Percentiles rank a stretch among this genome's conserved stretches.
phyloP scores from a whole-genome alignment of 2,113 vertebrate species.

The Pluvialis apricaria region DNA sequence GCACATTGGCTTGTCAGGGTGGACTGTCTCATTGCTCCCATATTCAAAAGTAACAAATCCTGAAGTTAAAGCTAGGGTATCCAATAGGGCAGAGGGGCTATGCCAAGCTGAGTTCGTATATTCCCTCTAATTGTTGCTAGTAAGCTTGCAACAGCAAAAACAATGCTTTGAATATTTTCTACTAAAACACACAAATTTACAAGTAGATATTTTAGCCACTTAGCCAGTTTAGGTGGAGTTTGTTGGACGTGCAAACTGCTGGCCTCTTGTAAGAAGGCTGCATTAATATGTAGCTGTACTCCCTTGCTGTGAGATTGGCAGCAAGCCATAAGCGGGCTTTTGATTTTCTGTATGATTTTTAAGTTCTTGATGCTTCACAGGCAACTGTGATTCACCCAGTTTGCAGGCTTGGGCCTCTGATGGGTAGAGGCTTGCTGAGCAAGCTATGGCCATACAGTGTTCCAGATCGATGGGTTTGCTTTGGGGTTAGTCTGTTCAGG shows the following conservation, averaged over 20 bases:
- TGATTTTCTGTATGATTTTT: neutral
- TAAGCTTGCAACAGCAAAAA: neutral
- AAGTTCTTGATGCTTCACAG: neutral
- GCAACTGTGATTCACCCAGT: neutral
- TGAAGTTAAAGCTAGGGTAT: neutral
- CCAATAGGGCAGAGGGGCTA: neutral
- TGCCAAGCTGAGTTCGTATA: neutral
- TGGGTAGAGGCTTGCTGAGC: neutral
- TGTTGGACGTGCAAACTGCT: neutral
- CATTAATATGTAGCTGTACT: neutral
- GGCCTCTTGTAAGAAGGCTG: neutral
- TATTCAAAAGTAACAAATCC: neutral
- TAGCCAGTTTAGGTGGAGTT: neutral
- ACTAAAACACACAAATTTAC: neutral
- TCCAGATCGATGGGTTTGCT: neutral
- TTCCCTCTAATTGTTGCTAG: neutral
- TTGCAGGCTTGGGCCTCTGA: neutral
- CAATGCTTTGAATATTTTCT: neutral
- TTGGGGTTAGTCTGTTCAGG: neutral
- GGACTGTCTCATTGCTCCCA: neutral
- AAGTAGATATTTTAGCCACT: neutral
- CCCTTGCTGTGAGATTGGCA: neutral
- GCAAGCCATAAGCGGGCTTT: accelerated
- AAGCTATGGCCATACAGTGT: neutral
- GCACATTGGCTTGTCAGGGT: neutral